Evolutionary conservation across 2,888 invertebrate genomes (phyloP), one percentile per base, ranked within the genome.

Genomic region (Lottia scabra): DNA sequence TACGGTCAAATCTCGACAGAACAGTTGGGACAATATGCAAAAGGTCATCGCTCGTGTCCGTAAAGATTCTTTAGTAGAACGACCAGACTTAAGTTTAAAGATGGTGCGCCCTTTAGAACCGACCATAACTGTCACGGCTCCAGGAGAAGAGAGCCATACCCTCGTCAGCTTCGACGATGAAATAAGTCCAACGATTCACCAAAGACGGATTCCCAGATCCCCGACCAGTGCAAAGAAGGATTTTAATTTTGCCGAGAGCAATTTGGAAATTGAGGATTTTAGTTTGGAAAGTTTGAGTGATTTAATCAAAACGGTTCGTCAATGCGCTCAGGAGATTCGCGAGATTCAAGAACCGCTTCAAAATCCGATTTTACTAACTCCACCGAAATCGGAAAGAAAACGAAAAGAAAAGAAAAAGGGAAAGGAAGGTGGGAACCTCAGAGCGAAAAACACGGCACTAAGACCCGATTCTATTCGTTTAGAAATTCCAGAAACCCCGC

Each of bases 241-340:
- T 27, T 44, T 45, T n/a, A 23, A 44, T 8, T 62, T 44, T n/a
- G 27, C 23, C 12, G n/a, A 27, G 2, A 69, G 63, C 43, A 63
- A 69, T 63, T 13, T 56, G 19, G 68, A 69, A 12, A 45, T 63
- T n/a, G 38, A 38, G 43, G 68, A 69, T 45, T 63, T 69, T 16
- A 69, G 62, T 69, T 46, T 69, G 19, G 63, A 63, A 43, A 69
- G 68, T 69, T 63, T 69, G n/a, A 63, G 68, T 23, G 63, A 69
- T 23, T 63, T 69, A 15, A 63, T 69, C 38, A 63, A n/a, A 26
- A 69, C 68, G 4, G 68, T 69, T 16, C 44, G 68, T 10, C 63
- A 63, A 23, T 69, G 68, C 26, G 68, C 68, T 26, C 38, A 46
- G 26, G 68, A 69, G 27, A 69, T 69, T 15, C 43, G 68, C 13